Conservation (phyloP, 2,113 vertebrate species). For the Chauna torquata region DNA sequence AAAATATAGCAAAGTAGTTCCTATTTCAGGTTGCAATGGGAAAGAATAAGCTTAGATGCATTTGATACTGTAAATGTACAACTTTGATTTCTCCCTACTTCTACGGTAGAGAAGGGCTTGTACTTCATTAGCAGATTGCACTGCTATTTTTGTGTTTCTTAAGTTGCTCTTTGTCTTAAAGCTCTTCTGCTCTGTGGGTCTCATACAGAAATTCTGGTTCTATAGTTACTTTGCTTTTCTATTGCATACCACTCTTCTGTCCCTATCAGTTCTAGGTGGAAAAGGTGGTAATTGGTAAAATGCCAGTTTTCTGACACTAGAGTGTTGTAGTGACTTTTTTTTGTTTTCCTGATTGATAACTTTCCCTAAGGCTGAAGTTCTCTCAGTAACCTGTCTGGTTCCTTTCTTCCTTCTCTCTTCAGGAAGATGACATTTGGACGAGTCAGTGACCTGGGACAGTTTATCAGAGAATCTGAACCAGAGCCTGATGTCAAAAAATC, state of each 20-base stretch:
- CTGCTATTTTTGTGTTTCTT: background rate
- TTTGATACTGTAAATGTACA: background rate
- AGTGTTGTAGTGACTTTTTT: background rate
- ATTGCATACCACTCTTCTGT: background rate
- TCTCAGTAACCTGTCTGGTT: background rate
- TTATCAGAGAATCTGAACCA: slow-evolving; percentile 96
- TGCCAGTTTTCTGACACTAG: background rate
- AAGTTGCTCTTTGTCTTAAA: background rate
- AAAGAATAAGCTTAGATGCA: background rate
- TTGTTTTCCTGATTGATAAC: background rate
- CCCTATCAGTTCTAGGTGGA: background rate
- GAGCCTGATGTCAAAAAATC: slow-evolving; percentile 99
- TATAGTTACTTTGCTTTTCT: background rate
- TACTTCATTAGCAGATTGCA: background rate
- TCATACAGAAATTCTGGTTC: background rate
- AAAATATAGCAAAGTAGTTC: background rate
- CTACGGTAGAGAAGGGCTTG: background rate
- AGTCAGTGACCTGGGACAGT: slow-evolving; percentile 96
- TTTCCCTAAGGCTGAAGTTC: background rate
- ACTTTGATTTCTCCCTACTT: background rate
- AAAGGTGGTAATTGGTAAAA: background rate
- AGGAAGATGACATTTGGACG: slow-evolving; percentile 98
- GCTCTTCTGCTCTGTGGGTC: background rate
- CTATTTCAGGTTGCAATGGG: background rate
- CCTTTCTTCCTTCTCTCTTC: background rate